A percentile compares a stretch with the other conserved stretches of the same genome.
These are phyloP conservation scores for Bilobella aurantiaca DNA, from an alignment of 1,140 invertebrate species.

Conservation along the genomic window DNA sequence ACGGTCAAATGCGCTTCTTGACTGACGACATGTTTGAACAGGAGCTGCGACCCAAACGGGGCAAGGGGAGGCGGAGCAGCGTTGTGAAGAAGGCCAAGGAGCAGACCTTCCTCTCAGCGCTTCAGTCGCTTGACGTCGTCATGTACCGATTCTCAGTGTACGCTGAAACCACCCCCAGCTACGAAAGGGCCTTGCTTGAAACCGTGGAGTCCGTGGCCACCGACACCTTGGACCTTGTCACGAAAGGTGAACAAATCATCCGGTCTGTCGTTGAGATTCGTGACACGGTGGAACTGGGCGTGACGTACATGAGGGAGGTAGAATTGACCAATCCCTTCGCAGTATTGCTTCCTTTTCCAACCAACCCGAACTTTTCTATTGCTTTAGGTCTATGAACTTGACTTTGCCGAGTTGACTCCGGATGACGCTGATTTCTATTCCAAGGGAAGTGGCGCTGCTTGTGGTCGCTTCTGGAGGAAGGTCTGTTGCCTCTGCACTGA, in stretches of 20 bases:
- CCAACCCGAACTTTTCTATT: too few species aligned
- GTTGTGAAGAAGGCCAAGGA: background rate
- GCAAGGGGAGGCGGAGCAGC: background rate
- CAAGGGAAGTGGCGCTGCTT: background rate
- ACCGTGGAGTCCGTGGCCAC: background rate
- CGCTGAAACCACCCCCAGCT: background rate
- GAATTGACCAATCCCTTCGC: background rate
- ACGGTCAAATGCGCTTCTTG: background rate
- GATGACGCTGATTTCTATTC: background rate
- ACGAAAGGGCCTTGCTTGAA: background rate
- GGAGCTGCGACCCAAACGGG: too few species aligned
- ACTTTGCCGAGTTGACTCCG: too few species aligned
- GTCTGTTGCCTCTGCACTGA: background rate
- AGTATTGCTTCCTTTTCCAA: background rate
- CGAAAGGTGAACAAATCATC: background rate
- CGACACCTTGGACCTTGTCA: background rate
- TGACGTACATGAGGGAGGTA: background rate
- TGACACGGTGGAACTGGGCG: background rate
- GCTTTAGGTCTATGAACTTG: too few species aligned
- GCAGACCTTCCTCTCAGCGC: background rate
- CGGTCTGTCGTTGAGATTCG: background rate
- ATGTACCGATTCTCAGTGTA: background rate
- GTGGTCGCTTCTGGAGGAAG: background rate
- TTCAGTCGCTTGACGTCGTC: background rate
- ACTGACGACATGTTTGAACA: constrained; percentile 2